phyloP scores from a whole-genome alignment of 1,140 invertebrate genomes.

The Aphelinus atriplicis region DNA sequence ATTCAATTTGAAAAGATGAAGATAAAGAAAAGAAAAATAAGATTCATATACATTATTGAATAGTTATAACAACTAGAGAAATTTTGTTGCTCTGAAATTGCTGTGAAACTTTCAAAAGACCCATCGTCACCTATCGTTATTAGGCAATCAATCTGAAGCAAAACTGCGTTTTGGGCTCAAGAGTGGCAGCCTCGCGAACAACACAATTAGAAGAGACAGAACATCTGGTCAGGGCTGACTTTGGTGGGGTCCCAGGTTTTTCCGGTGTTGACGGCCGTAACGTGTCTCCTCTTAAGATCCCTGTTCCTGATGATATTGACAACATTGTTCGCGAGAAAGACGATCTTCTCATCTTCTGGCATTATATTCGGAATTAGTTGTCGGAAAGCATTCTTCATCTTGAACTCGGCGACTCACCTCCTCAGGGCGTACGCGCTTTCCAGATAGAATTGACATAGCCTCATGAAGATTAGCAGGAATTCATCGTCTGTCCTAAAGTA shows the following conservation, averaged over 20 bases:
- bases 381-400: conserved; percentile 72
- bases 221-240: conserved; percentile 72
- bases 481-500: conserved; percentile 77
- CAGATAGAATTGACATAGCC: conserved; percentile 82
- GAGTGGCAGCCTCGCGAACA: conserved; percentile 65
- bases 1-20: no score
- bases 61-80: no score
- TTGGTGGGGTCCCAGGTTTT: conserved; percentile 77
- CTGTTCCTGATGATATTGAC: conserved; percentile 77
- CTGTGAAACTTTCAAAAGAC: no score
- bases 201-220: no score
- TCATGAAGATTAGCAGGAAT: conserved; percentile 76
- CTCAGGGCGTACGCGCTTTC: conserved; percentile 80
- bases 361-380: conserved; percentile 47
- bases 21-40: no score
- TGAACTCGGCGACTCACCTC: conserved; percentile 79
- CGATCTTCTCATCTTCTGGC: conserved; percentile 72
- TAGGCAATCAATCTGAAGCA: background rate
- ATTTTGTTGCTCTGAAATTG: no score
- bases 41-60: no score
- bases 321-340: conserved; percentile 74
- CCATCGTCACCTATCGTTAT: no score
- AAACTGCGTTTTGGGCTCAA: conserved; percentile 78
- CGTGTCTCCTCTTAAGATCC: conserved; percentile 74
- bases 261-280: conserved; percentile 62